Conservation (phyloP, 1,140 invertebrate species). For the Ceratoteleas bidentatus region DNA sequence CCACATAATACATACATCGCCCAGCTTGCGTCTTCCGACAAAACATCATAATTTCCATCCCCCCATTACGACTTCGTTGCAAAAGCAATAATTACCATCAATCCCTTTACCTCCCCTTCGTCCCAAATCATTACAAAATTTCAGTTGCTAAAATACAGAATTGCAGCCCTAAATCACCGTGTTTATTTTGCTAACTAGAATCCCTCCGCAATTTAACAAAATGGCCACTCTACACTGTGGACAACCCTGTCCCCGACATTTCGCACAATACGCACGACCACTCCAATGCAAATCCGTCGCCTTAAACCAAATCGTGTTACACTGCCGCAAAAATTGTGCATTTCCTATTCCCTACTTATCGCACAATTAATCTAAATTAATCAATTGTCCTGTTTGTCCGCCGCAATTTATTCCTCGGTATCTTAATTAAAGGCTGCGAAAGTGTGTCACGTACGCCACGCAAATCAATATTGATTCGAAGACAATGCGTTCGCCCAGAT, state of each 20-base stretch:
- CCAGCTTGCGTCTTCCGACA: constrained; percentile 19
- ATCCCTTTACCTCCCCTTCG: constrained; percentile 17
- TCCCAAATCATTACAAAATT: constrained; percentile 21
- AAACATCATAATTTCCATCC: constrained; percentile 30
- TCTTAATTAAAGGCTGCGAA: constrained; percentile 47
- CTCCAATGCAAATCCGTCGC: not conserved
- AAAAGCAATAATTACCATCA: constrained; percentile 7
- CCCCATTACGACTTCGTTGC: not conserved
- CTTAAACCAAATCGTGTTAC: not conserved
- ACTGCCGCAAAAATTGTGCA: too few relatives aligned
- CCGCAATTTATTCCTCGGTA: constrained; percentile 16
- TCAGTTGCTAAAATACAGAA: constrained; percentile 5
- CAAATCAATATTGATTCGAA: constrained; percentile 62
- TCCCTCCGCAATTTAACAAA: not conserved
- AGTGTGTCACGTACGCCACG: constrained; percentile 54
- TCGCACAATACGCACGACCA: not conserved
- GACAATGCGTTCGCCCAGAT: constrained; percentile 60
- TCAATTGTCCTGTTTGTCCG: not conserved
- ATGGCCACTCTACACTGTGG: not conserved
- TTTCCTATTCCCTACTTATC: not conserved
- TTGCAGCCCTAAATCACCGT: constrained; percentile 7
- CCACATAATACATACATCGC: constrained; percentile 33
- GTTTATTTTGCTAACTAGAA: constrained; percentile 10
- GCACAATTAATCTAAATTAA: constrained; percentile 18
- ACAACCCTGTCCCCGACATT: not conserved